Conservation (phyloP, 2,113 vertebrate genomes). For the Oreotrochilus melanogaster region DNA sequence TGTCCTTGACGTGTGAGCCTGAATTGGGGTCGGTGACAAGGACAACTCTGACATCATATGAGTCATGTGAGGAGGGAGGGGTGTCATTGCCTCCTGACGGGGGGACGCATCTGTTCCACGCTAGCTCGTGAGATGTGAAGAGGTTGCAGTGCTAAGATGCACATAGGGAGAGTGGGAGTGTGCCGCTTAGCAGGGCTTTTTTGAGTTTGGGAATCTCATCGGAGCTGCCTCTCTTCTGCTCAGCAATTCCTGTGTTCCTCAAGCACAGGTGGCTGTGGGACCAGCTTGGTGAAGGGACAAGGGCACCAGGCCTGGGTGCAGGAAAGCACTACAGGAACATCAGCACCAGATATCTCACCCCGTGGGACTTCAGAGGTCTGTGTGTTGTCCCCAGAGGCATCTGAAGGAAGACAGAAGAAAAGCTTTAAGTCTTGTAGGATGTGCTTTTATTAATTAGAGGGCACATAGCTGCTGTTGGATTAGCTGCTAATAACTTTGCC, state of each 20-base stretch:
- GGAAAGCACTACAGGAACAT: fast-evolving
- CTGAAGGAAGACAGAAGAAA: not conserved
- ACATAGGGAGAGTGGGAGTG: slow-evolving; percentile 76
- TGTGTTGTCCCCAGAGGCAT: not conserved
- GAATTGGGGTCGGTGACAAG: slow-evolving; percentile 69
- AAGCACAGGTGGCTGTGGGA: not conserved
- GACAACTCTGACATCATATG: slow-evolving; percentile 73
- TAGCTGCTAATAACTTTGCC: not conserved
- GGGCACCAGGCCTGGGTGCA: not conserved
- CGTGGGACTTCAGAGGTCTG: not conserved
- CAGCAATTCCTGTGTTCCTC: slow-evolving; percentile 19
- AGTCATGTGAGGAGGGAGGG: slow-evolving; percentile 71
- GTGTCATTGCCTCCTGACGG: slow-evolving; percentile 64
- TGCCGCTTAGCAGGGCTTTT: slow-evolving; percentile 72
- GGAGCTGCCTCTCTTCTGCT: slow-evolving; percentile 65
- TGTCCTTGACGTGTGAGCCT: slow-evolving; percentile 58
- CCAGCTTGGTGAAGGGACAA: not conserved
- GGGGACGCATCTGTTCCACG: slow-evolving; percentile 72
- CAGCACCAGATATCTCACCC: not conserved
- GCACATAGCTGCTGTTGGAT: not conserved
- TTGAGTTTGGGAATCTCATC: slow-evolving; percentile 74
- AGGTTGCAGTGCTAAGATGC: slow-evolving; percentile 76
- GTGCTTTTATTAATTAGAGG: not conserved
- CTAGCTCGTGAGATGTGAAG: slow-evolving; percentile 73
- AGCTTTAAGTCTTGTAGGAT: not conserved